phyloP scores from a whole-genome alignment of 2,797 vertebrate species.

The Syngnathus rostellatus region DNA sequence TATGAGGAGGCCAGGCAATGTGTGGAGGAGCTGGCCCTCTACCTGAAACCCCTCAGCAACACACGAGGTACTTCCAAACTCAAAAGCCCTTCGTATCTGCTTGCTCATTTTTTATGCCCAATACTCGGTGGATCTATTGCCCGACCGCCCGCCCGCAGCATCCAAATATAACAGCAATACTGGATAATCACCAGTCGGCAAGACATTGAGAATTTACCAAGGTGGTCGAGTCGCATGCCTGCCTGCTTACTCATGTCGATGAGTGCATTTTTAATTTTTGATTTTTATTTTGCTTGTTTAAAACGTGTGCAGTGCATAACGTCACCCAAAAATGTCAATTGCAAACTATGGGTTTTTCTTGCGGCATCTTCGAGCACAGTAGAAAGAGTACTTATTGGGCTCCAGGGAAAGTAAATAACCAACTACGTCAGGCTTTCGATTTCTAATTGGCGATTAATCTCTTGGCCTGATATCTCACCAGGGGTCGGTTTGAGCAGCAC shows the following conservation, averaged over 20 bases:
- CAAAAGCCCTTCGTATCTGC: background rate
- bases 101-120: background rate
- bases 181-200: background rate
- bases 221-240: background rate
- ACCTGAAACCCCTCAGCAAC: constrained; percentile 98
- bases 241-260: background rate
- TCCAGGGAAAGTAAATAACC: too few relatives aligned
- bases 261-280: background rate
- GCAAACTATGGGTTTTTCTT: too few relatives aligned
- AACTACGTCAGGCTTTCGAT: background rate
- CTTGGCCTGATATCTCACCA: constrained; percentile 39
- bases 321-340: background rate
- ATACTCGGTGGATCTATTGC: background rate
- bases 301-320: background rate
- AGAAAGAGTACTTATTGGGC: too few relatives aligned
- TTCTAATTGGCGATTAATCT: background rate
- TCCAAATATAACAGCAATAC: background rate
- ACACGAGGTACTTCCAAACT: constrained; percentile 76
- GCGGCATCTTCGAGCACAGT: too few relatives aligned
- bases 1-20: constrained; percentile 96
- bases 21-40: constrained; percentile 95
- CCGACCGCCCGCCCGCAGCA: background rate
- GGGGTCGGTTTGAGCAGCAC: constrained; percentile 93
- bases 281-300: background rate
- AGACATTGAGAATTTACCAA: background rate